phyloP scores from a whole-genome alignment of 2,888 invertebrate genomes.

The Hartigia nigra region DNA sequence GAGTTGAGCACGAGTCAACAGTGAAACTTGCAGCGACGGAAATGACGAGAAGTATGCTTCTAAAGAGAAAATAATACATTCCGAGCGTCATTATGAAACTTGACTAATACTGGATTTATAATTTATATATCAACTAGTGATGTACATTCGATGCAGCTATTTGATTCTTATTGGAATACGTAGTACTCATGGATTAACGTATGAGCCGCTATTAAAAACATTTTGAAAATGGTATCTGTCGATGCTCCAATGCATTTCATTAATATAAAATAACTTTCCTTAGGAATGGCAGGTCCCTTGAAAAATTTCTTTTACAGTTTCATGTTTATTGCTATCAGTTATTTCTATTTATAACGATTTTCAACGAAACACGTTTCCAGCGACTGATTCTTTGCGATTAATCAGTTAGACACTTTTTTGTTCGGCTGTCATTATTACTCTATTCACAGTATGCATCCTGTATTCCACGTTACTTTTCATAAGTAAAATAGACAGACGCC shows the following conservation, averaged over 20 bases:
- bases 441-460: background rate
- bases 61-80: background rate
- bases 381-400: background rate
- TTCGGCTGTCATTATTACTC: background rate
- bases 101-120: background rate
- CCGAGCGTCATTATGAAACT: background rate
- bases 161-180: background rate
- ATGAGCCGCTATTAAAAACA: no score
- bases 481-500: conserved; percentile 34
- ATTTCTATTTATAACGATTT: background rate
- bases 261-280: background rate
- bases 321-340: background rate
- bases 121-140: background rate
- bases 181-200: background rate
- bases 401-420: background rate
- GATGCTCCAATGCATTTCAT: background rate
- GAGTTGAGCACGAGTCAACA: background rate
- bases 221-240: background rate
- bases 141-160: background rate
- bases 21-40: background rate
- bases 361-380: background rate
- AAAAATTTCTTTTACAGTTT: background rate
- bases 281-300: background rate
- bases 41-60: background rate
- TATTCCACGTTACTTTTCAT: conserved; percentile 33